phyloP scores from a whole-genome alignment of 2,888 invertebrate species.

The Cenopis cana region DNA sequence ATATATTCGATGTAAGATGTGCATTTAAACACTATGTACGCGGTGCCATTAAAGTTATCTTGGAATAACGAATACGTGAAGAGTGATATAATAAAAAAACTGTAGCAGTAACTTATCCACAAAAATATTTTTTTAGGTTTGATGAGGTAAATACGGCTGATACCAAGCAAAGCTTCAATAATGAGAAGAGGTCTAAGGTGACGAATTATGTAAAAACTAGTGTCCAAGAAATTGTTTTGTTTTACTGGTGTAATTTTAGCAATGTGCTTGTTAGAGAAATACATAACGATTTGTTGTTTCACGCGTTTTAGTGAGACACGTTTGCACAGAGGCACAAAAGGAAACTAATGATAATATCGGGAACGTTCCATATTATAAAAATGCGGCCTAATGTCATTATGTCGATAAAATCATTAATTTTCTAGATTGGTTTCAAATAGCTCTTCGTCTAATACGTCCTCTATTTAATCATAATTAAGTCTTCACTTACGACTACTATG shows the following conservation, averaged over 20 bases:
- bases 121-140: constrained; percentile 49
- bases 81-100: constrained; percentile 44
- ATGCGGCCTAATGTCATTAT: constrained; percentile 23
- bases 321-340: background rate
- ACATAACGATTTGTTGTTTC: constrained; percentile 16
- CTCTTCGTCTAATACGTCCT: constrained; percentile 3
- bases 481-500: background rate
- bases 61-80: constrained; percentile 47
- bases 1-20: constrained; percentile 57
- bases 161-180: constrained; percentile 54
- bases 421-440: constrained; percentile 28
- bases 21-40: constrained; percentile 56
- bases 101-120: constrained; percentile 50
- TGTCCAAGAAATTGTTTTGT: constrained; percentile 50
- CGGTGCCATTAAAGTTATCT: constrained; percentile 46
- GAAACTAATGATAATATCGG: constrained; percentile 6
- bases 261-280: constrained; percentile 46
- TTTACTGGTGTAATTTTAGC: constrained; percentile 58
- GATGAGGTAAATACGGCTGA: constrained; percentile 59
- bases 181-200: constrained; percentile 54
- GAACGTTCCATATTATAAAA: background rate
- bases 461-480: constrained; percentile 17
- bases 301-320: constrained; percentile 4
- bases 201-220: constrained; percentile 46
- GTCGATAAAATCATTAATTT: constrained; percentile 31